phyloP scores from a whole-genome alignment of 2,888 invertebrate species.

The Melipona bicolor region DNA sequence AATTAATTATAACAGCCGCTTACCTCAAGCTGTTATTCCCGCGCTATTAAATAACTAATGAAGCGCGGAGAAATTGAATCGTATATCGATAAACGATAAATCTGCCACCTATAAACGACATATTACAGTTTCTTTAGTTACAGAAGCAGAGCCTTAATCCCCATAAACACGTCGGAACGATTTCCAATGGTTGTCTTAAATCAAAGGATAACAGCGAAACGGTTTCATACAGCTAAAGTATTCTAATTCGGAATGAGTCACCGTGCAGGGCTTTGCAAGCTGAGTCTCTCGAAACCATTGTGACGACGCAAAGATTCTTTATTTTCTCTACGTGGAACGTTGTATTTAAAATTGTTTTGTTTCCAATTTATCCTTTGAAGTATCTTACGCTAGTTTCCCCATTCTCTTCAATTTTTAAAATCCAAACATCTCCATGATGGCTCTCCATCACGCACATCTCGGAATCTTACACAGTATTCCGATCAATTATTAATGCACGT shows the following conservation, averaged over 20 bases:
- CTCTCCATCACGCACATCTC: background rate
- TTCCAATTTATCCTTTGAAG: no score
- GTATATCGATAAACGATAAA: slow-evolving; percentile 2
- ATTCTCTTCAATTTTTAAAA: background rate
- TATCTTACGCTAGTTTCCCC: background rate
- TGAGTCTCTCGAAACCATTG: background rate
- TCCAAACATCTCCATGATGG: background rate
- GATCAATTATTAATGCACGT: background rate
- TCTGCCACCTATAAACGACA: slow-evolving; percentile 2
- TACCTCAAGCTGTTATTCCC: background rate
- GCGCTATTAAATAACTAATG: slow-evolving; percentile 12
- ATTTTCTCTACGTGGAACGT: background rate
- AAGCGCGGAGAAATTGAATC: slow-evolving; percentile 18
- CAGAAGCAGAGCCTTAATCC: background rate
- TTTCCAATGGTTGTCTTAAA: background rate
- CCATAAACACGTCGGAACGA: background rate
- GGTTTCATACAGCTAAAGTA: background rate
- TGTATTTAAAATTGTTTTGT: background rate
- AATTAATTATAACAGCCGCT: slow-evolving; percentile 2
- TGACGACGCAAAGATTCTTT: background rate
- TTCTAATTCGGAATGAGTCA: background rate
- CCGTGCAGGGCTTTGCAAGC: background rate
- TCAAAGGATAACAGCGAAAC: background rate
- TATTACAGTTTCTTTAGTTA: slow-evolving; percentile 4
- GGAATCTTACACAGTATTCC: background rate